Evolutionary conservation across 2,888 invertebrate genomes (phyloP).

Genomic region (Tenthredo notha): DNA sequence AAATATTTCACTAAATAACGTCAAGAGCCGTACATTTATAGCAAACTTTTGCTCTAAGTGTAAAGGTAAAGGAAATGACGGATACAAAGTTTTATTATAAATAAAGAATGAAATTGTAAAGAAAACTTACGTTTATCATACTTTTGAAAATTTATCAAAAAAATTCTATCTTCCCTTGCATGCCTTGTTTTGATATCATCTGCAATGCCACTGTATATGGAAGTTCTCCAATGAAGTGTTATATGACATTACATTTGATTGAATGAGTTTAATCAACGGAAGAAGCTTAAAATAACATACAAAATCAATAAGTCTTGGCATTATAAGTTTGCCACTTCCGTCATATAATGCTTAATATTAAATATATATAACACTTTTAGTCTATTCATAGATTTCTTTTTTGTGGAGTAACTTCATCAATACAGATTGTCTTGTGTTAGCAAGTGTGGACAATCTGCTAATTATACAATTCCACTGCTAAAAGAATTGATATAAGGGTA

Average conservation of each 20-base stretch:
- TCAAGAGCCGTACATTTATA: neutral
- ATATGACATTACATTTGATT: neutral
- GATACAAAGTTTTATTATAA: constrained; percentile 1
- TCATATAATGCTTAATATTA: constrained; percentile 5
- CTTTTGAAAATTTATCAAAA: neutral
- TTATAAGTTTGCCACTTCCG: neutral
- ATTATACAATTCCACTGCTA: constrained; percentile 38
- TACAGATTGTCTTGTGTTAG: constrained; percentile 27
- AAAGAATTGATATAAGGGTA: constrained; percentile 37
- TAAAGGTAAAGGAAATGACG: neutral
- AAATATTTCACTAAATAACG: neutral
- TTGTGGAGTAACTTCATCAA: constrained; percentile 29
- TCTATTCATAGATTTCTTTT: neutral
- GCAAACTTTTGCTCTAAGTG: neutral
- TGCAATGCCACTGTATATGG: constrained; percentile 41
- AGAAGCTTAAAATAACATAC: neutral
- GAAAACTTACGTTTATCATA: neutral
- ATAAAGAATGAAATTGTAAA: neutral
- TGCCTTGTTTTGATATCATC: constrained; percentile 41
- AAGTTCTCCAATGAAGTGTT: constrained; percentile 39
- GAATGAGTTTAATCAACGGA: neutral
- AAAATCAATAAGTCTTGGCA: constrained; percentile 12
- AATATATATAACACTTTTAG: constrained; percentile 22
- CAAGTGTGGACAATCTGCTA: constrained; percentile 27
- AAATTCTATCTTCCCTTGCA: neutral